These are phyloP conservation scores for Gnatocerus cornutus DNA, from an alignment of 2,888 invertebrate species.

Conservation along the genomic window DNA sequence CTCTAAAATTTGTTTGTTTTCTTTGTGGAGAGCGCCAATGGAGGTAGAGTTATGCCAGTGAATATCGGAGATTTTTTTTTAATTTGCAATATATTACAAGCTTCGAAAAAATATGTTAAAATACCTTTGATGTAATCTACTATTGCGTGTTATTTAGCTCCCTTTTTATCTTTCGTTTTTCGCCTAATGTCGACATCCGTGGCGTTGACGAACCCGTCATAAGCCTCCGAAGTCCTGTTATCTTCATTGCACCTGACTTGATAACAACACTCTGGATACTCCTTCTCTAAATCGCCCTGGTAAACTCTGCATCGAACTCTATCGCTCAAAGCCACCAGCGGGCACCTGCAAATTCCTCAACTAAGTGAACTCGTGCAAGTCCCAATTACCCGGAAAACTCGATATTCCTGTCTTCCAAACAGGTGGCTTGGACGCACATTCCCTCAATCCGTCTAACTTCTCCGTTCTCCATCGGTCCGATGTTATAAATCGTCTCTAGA, in stretches of 20 bases:
- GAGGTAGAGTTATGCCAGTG: neutral
- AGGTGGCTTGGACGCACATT: slow-evolving; percentile 39
- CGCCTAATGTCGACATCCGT: slow-evolving; percentile 14
- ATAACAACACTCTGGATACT: slow-evolving; percentile 55
- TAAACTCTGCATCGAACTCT: slow-evolving; percentile 10
- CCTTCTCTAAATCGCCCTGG: slow-evolving; percentile 50
- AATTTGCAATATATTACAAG: neutral
- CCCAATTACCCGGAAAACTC: slow-evolving; percentile 17
- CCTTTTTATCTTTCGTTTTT: slow-evolving; percentile 5
- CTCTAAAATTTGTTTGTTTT: slow-evolving; percentile 39
- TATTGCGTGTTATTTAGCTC: neutral
- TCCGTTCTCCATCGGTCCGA: slow-evolving; percentile 43
- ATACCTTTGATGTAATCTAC: no score
- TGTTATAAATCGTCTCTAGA: slow-evolving; percentile 17
- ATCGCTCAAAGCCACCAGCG: slow-evolving; percentile 21
- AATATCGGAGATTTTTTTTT: neutral
- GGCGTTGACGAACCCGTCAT: slow-evolving; percentile 24
- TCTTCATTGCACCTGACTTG: slow-evolving; percentile 48
- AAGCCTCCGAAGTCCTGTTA: slow-evolving; percentile 8
- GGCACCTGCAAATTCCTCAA: slow-evolving; percentile 26
- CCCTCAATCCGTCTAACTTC: slow-evolving; percentile 34
- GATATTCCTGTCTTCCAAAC: slow-evolving; percentile 38
- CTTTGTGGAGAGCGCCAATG: slow-evolving; percentile 11
- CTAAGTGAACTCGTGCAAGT: no score
- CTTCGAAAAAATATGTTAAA: no score